Conservation (phyloP, 2,113 vertebrate species). For the Brachionichthys hirsutus region DNA sequence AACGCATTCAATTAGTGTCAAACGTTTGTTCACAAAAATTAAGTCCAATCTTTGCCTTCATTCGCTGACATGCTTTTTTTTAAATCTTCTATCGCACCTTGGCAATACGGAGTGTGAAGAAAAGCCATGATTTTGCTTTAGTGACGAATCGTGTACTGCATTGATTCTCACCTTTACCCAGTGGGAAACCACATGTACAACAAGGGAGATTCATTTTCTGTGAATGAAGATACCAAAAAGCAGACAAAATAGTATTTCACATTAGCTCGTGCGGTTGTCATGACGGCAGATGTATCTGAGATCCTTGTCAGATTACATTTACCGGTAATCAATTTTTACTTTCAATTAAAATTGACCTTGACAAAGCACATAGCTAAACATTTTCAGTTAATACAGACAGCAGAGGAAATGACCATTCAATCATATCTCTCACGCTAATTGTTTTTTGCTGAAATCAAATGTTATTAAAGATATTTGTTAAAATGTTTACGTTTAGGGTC, state of each 20-base stretch:
- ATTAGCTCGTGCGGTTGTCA: neutral
- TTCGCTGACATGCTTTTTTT: too few species aligned
- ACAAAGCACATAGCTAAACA: neutral
- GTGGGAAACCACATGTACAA: neutral
- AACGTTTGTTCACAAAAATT: neutral
- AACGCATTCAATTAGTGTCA: neutral
- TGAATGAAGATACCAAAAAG: neutral
- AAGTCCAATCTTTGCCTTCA: too few species aligned
- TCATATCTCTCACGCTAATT: neutral
- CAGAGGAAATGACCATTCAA: too few species aligned
- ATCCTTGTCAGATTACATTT: constrained; percentile 13
- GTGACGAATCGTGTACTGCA: too few species aligned
- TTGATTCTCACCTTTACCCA: too few species aligned
- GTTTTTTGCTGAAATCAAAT: too few species aligned
- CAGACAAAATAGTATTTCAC: neutral
- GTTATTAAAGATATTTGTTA: too few species aligned
- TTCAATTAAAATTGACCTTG: neutral
- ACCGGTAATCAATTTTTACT: constrained; percentile 8
- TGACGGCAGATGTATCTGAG: neutral
- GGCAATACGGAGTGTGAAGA: too few species aligned
- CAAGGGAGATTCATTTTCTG: neutral
- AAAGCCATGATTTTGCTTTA: too few species aligned
- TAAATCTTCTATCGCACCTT: too few species aligned
- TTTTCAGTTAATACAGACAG: neutral
- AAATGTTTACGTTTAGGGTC: neutral